Conservation (phyloP, 2,888 invertebrate genomes). For the Endotricha flammealis region DNA sequence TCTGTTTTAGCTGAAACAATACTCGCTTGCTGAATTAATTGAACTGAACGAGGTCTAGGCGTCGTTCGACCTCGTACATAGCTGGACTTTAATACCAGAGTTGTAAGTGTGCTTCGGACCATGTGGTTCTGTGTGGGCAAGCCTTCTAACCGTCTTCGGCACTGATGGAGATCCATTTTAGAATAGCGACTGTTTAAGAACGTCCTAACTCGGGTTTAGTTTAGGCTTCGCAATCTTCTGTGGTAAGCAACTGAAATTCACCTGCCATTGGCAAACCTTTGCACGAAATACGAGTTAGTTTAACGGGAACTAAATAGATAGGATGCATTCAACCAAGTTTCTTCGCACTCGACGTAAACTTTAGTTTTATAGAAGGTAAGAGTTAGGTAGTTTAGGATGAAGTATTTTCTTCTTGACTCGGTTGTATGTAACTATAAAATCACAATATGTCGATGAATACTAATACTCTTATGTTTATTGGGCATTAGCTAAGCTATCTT, state of each 20-base stretch:
- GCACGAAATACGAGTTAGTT: too few relatives aligned
- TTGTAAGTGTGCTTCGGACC: slow-evolving; percentile 62
- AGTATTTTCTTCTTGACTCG: too few relatives aligned
- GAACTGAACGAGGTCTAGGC: slow-evolving; percentile 64
- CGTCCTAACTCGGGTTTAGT: slow-evolving; percentile 39
- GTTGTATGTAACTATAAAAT: too few relatives aligned
- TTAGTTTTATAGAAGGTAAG: too few relatives aligned
- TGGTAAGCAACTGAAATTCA: slow-evolving; percentile 27
- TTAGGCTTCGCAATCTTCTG: slow-evolving; percentile 36
- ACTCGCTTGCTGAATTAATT: slow-evolving; percentile 70
- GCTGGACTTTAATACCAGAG: slow-evolving; percentile 47
- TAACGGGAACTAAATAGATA: too few relatives aligned
- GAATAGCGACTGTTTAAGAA: slow-evolving; percentile 22
- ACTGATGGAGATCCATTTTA: slow-evolving; percentile 29
- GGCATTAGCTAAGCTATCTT: too few relatives aligned
- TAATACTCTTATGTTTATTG: too few relatives aligned
- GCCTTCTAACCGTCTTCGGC: slow-evolving; percentile 45
- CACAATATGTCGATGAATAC: too few relatives aligned
- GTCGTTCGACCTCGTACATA: slow-evolving; percentile 36
- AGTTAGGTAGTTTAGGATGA: too few relatives aligned
- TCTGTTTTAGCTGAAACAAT: slow-evolving; percentile 75
- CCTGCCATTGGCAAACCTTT: background rate
- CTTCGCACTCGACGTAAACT: too few relatives aligned
- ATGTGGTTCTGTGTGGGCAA: slow-evolving; percentile 46
- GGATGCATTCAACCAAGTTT: too few relatives aligned